Conservation (phyloP, 2,113 vertebrate genomes). For the Paracanthobrama guichenoti region DNA sequence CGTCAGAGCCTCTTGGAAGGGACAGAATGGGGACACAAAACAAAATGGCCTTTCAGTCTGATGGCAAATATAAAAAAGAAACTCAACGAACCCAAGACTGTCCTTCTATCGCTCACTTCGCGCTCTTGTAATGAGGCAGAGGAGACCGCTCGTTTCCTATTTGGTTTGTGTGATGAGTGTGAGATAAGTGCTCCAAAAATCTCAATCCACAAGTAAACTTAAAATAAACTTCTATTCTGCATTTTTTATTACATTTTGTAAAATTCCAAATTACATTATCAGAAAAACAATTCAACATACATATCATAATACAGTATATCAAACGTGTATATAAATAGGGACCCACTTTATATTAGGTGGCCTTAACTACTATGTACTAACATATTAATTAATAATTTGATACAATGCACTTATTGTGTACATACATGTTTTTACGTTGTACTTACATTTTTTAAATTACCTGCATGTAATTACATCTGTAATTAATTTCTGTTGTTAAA, state of each 20-base stretch:
- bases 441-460: too few species aligned
- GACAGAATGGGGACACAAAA: conserved; percentile 36
- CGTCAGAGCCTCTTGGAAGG: conserved; percentile 6
- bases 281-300: neutral
- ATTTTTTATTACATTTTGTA: neutral
- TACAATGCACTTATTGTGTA: too few species aligned
- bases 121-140: neutral
- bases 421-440: too few species aligned
- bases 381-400: too few species aligned
- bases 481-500: too few species aligned
- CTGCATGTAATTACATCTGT: too few species aligned
- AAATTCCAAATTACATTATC: neutral
- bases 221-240: neutral
- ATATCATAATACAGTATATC: too few species aligned
- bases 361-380: too few species aligned
- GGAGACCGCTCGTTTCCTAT: neutral
- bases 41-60: conserved; percentile 30
- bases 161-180: neutral
- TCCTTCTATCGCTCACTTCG: neutral
- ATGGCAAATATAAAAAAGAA: conserved; percentile 5
- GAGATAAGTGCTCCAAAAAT: neutral
- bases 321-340: too few species aligned
- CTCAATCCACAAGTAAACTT: neutral
- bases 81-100: neutral
- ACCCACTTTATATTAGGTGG: too few species aligned